These are phyloP conservation scores for Channallabes apus DNA, from an alignment of 2,797 vertebrate genomes.

Conservation along the genomic window DNA sequence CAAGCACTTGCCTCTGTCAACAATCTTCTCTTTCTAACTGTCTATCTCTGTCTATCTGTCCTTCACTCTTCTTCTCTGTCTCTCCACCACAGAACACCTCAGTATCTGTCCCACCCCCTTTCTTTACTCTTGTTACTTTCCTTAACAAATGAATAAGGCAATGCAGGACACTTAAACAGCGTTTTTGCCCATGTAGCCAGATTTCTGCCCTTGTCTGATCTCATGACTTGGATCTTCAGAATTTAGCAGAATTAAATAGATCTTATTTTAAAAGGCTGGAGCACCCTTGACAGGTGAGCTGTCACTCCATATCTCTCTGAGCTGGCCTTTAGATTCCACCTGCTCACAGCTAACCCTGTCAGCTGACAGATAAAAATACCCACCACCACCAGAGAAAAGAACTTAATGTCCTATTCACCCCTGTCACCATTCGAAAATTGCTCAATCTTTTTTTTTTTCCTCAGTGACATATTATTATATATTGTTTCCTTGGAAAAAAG, in stretches of 20 bases:
- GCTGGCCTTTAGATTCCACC: constrained; percentile 83
- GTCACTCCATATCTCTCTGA: constrained; percentile 83
- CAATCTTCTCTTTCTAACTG: constrained; percentile 43
- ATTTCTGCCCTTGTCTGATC: constrained; percentile 75
- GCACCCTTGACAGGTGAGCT: constrained; percentile 88
- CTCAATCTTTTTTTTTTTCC: constrained; percentile 83
- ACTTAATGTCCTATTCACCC: constrained; percentile 97
- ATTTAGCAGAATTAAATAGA: constrained; percentile 84
- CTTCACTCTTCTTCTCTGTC: constrained; percentile 30
- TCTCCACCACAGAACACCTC: constrained; percentile 9
- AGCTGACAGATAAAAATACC: constrained; percentile 89
- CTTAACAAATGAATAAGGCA: constrained; percentile 71
- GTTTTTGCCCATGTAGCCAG: constrained; percentile 77
- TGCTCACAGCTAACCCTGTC: constrained; percentile 84
- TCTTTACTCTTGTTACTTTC: constrained; percentile 46
- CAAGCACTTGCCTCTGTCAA: constrained; percentile 82
- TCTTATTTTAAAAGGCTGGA: constrained; percentile 82
- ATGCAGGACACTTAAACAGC: constrained; percentile 43
- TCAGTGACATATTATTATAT: constrained; percentile 96
- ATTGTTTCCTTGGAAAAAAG: constrained; percentile 88
- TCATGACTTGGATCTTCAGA: constrained; percentile 82
- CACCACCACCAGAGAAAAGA: constrained; percentile 90
- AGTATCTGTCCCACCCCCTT: constrained; percentile 23
- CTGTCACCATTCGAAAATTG: constrained; percentile 90
- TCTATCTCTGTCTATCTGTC: constrained; percentile 36